These are phyloP conservation scores for Diplolepis rosae DNA, from an alignment of 2,888 invertebrate genomes.

Conservation along the genomic window DNA sequence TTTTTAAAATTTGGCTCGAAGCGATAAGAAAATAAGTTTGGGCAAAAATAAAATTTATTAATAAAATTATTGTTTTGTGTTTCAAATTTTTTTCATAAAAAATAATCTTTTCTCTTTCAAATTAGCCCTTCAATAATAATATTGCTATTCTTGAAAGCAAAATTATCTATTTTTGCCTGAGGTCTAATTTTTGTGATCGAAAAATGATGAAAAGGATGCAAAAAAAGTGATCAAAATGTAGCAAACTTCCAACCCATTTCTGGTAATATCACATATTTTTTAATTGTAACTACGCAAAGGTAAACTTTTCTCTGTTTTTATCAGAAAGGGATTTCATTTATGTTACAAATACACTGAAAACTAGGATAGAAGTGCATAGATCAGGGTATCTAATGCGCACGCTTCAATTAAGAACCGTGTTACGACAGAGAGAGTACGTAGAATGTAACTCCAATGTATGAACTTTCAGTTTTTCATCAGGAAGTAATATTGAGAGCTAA, in stretches of 20 bases:
- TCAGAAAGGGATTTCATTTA: constrained; percentile 21
- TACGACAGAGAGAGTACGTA: neutral
- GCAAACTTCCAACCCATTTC: neutral
- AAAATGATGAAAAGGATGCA: too few species aligned
- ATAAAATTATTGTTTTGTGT: too few species aligned
- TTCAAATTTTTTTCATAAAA: too few species aligned
- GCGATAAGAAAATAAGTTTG: too few species aligned
- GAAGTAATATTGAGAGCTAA: neutral
- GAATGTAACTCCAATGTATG: neutral
- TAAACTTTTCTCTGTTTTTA: constrained; percentile 17
- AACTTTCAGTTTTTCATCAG: constrained; percentile 16
- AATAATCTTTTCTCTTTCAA: too few species aligned
- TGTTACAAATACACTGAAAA: neutral
- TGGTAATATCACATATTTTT: neutral
- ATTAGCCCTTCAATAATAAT: too few species aligned
- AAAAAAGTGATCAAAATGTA: neutral
- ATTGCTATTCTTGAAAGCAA: too few species aligned
- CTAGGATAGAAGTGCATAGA: constrained; percentile 15
- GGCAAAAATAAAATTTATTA: too few species aligned
- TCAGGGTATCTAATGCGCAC: constrained; percentile 6
- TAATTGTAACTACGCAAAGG: neutral
- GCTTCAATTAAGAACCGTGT: constrained; percentile 28
- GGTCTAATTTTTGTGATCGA: too few species aligned
- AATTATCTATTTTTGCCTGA: too few species aligned
- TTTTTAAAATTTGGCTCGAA: too few species aligned